Evolutionary conservation across 2,113 vertebrate species (phyloP).

Genomic region (Strigops habroptila): DNA sequence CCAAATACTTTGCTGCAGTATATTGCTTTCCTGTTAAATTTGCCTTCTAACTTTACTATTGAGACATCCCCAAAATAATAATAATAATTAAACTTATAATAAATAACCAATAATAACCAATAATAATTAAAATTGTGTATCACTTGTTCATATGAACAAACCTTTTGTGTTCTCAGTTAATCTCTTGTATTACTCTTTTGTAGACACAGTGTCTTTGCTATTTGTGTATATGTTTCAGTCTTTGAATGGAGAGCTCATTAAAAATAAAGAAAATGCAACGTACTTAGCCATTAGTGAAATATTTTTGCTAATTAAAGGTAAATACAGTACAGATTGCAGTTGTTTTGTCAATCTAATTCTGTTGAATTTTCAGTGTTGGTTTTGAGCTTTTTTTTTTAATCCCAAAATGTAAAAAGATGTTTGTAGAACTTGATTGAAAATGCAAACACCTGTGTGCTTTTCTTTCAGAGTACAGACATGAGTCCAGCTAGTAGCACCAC

Average conservation of each 20-base stretch:
- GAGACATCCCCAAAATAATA: not conserved
- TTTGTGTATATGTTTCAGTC: not conserved
- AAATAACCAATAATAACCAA: too few relatives aligned
- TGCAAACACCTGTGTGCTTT: slow-evolving; percentile 7
- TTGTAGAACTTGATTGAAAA: not conserved
- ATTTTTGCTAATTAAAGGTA: not conserved
- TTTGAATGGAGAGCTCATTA: not conserved
- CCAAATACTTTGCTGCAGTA: not conserved
- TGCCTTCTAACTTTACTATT: not conserved
- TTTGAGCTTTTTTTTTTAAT: not conserved
- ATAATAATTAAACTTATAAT: not conserved
- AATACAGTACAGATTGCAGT: not conserved
- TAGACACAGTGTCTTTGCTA: not conserved
- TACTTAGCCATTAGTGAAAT: not conserved
- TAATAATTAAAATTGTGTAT: not conserved
- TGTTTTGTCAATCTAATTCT: not conserved
- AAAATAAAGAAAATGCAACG: not conserved
- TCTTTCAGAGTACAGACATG: slow-evolving; percentile 86
- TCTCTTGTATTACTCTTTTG: not conserved
- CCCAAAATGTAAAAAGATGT: not conserved
- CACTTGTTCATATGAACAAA: not conserved
- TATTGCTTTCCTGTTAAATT: not conserved
- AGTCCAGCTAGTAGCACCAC: slow-evolving; percentile 92
- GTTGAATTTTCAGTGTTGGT: not conserved
- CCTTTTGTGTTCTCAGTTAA: not conserved